A percentile compares a stretch with the other conserved stretches of the same genome.
Conservation (phyloP, 2,113 vertebrate species). For the Tragelaphus imberbis region DNA sequence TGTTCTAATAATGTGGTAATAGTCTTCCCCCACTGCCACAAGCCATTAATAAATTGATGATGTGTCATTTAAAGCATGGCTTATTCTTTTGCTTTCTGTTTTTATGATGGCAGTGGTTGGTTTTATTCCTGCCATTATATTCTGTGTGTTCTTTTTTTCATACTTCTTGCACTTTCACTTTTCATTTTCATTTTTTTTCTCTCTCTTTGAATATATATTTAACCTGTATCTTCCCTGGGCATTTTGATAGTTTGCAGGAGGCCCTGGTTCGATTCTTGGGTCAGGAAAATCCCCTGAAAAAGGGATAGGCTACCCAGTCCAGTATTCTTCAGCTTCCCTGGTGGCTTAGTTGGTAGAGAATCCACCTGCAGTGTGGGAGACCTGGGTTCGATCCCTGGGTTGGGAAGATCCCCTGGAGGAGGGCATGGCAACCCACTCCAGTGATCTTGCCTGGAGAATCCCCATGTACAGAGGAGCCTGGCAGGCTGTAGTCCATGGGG, state of each 20-base stretch:
- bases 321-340: not conserved
- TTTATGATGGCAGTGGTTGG: not conserved
- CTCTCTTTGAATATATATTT: not conserved
- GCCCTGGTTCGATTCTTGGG: not conserved
- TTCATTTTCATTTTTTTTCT: not conserved
- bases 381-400: not conserved
- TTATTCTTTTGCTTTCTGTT: not conserved
- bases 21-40: not conserved
- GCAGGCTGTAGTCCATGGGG: not conserved
- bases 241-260: not conserved
- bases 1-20: not conserved
- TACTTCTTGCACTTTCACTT: not conserved
- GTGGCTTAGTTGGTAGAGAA: not conserved
- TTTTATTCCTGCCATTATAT: not conserved
- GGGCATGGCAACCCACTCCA: not conserved
- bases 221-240: not conserved
- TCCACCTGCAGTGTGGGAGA: fast-evolving
- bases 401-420: not conserved
- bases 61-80: not conserved
- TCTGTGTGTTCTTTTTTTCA: not conserved
- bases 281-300: not conserved
- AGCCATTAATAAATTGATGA: not conserved
- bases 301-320: not conserved
- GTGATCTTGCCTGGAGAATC: not conserved
- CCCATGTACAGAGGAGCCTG: not conserved